Evolutionary conservation across 2,888 invertebrate genomes (phyloP).

Genomic region (Polia nebulosa): DNA sequence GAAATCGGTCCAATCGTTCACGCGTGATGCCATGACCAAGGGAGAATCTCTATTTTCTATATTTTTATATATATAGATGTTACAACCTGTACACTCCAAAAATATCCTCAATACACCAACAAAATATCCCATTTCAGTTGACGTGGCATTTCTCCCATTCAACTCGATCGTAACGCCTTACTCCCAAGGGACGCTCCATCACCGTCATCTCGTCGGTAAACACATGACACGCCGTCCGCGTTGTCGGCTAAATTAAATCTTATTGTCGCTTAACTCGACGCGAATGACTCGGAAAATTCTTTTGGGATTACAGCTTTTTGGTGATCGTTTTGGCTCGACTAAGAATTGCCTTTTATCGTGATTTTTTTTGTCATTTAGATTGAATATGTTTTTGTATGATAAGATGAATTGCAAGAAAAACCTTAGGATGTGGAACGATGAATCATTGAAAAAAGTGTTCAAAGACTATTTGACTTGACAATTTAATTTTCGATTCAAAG

Average conservation of each 20-base stretch:
- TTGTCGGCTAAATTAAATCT: slow-evolving; percentile 80
- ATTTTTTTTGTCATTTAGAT: slow-evolving; percentile 26
- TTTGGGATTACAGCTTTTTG: slow-evolving; percentile 51
- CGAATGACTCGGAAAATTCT: slow-evolving; percentile 73
- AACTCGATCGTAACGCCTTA: slow-evolving; percentile 56
- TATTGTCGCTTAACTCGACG: slow-evolving; percentile 76
- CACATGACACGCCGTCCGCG: slow-evolving; percentile 66
- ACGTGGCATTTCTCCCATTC: slow-evolving; percentile 58
- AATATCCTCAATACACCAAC: slow-evolving; percentile 34
- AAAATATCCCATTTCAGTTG: slow-evolving; percentile 50
- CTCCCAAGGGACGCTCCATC: slow-evolving; percentile 82
- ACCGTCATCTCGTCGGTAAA: slow-evolving; percentile 73
- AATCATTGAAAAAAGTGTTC: too few species aligned
- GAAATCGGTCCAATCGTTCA: too few species aligned
- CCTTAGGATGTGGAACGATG: too few species aligned
- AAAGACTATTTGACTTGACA: too few species aligned
- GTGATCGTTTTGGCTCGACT: slow-evolving; percentile 34
- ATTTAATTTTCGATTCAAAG: too few species aligned
- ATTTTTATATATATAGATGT: too few species aligned
- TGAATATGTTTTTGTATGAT: neutral
- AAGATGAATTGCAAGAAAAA: slow-evolving; percentile 4
- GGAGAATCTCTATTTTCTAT: too few species aligned
- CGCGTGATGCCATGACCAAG: too few species aligned
- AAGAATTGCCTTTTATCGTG: slow-evolving; percentile 10
- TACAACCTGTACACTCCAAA: too few species aligned